Conservation (phyloP, 2,888 invertebrate species). For the Drosophila austrosaltans region DNA sequence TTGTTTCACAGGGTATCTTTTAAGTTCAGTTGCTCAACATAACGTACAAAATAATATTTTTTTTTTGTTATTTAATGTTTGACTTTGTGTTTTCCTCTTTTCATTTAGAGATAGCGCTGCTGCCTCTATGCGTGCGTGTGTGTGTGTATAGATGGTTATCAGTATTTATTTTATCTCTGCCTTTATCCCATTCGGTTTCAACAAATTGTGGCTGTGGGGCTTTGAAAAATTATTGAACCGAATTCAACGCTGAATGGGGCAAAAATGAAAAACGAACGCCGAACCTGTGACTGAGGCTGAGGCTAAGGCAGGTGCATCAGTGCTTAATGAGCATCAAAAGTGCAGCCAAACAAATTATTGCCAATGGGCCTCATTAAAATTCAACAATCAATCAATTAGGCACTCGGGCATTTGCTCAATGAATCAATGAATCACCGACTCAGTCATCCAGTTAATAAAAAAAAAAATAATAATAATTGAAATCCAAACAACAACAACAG, state of each 20-base stretch:
- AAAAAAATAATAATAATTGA: neutral
- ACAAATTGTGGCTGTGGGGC: conserved; percentile 37
- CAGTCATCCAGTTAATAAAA: conserved; percentile 39
- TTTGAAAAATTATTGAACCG: conserved; percentile 43
- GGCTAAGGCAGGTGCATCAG: conserved; percentile 29
- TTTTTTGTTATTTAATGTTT: conserved; percentile 34
- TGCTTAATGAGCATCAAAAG: conserved; percentile 46
- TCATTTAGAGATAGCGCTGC: conserved; percentile 39
- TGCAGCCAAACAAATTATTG: conserved; percentile 21
- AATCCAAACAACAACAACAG: conserved; percentile 34
- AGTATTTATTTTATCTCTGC: conserved; percentile 32
- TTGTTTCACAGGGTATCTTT: neutral
- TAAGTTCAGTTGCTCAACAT: neutral
- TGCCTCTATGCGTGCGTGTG: conserved; percentile 14
- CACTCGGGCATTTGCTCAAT: conserved; percentile 28
- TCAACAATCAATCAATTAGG: conserved; percentile 43
- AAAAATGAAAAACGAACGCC: conserved; percentile 21
- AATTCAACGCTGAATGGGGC: conserved; percentile 36
- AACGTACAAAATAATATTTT: conserved; percentile 39
- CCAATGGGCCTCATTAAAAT: conserved; percentile 46
- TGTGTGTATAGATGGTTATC: conserved; percentile 64
- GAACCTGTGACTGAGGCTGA: neutral
- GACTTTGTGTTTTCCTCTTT: conserved; percentile 28
- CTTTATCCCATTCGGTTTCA: conserved; percentile 19
- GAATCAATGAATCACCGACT: conserved; percentile 35